Conservation (phyloP, 2,888 invertebrate genomes). For the Pristionchus fissidentatus region DNA sequence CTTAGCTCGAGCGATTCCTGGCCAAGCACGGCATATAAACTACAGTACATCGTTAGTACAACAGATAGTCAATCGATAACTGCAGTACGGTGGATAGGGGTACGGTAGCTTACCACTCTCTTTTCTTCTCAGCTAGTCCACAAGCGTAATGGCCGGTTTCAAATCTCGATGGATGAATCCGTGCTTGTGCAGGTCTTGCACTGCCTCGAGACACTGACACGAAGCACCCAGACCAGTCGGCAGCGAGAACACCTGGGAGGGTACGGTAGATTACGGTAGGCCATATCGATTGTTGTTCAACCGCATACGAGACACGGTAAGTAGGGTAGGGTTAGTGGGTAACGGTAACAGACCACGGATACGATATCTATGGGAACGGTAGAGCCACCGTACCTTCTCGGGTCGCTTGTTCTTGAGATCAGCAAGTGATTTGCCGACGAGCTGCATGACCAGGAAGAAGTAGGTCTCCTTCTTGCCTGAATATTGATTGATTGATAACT, state of each 20-base stretch:
- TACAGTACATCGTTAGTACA: no score
- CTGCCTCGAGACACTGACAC: constrained; percentile 69
- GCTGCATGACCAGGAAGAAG: constrained; percentile 67
- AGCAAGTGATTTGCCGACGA: constrained; percentile 63
- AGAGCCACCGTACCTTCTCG: constrained; percentile 48
- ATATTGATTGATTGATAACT: background rate
- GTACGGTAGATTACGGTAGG: background rate
- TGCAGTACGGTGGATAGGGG: background rate
- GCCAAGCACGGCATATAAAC: no score
- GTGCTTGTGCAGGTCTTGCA: constrained; percentile 67
- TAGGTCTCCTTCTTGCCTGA: constrained; percentile 48
- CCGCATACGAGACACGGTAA: background rate
- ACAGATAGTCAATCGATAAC: no score
- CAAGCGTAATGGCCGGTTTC: constrained; percentile 67
- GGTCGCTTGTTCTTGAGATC: constrained; percentile 62
- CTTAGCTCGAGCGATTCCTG: background rate
- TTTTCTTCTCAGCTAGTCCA: constrained; percentile 54
- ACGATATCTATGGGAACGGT: background rate
- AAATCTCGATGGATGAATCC: constrained; percentile 72
- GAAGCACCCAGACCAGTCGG: constrained; percentile 63
- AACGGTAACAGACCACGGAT: background rate
- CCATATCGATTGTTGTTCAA: no score
- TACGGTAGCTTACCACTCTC: constrained; percentile 17
- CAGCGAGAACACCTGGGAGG: constrained; percentile 57
- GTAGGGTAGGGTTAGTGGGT: background rate